Evolutionary conservation across 2,888 invertebrate genomes (phyloP).

Genomic region (Xylophagus ater): DNA sequence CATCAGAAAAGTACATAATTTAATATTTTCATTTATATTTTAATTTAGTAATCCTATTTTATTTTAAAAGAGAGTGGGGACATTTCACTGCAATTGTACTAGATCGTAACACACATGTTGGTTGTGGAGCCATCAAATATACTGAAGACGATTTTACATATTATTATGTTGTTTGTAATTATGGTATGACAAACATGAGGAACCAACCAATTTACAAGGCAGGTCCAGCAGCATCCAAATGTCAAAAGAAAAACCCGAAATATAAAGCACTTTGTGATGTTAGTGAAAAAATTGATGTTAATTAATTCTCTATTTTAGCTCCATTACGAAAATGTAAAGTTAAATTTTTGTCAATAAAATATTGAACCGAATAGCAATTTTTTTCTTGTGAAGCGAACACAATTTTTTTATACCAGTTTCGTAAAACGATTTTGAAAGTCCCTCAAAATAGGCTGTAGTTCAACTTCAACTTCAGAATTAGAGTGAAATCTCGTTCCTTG

Average conservation of each 20-base stretch:
- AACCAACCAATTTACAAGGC: slow-evolving; percentile 7
- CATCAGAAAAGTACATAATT: background rate
- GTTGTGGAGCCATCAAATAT: slow-evolving; percentile 14
- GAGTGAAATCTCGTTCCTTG: too few relatives aligned
- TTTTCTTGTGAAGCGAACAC: too few relatives aligned
- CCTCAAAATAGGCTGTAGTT: too few relatives aligned
- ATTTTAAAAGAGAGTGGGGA: too few relatives aligned
- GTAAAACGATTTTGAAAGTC: too few relatives aligned
- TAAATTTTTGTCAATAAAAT: too few relatives aligned
- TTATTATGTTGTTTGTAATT: slow-evolving; percentile 12
- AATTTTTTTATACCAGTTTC: too few relatives aligned
- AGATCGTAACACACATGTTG: slow-evolving; percentile 11
- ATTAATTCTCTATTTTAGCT: too few relatives aligned
- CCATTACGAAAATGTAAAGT: too few relatives aligned
- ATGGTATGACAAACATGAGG: slow-evolving; percentile 10
- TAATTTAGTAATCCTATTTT: background rate
- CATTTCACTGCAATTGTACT: slow-evolving; percentile 13
- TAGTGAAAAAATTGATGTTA: slow-evolving; percentile 12
- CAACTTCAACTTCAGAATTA: too few relatives aligned
- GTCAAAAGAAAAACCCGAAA: slow-evolving; percentile 8
- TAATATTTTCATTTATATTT: background rate
- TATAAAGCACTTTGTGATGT: slow-evolving; percentile 14
- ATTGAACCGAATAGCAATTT: too few relatives aligned
- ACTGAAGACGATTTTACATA: too few relatives aligned
- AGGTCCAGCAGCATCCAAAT: slow-evolving; percentile 9